Evolutionary conservation across 2,113 vertebrate species (phyloP), one percentile per base, ranked within the genome.

Genomic region (Lepisosteus oculatus): DNA sequence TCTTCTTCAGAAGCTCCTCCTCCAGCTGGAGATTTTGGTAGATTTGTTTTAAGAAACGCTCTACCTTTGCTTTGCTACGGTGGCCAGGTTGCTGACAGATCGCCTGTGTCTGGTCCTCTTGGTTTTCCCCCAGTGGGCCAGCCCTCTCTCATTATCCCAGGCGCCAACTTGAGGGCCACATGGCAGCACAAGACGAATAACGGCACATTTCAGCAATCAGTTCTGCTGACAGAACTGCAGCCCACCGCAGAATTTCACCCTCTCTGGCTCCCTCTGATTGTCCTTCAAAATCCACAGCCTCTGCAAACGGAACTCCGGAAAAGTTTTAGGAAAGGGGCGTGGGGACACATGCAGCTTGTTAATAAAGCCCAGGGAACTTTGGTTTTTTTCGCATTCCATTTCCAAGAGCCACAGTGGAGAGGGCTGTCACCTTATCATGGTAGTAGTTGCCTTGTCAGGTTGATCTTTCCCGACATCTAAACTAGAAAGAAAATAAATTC

Each of bases 151-250:
- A 90, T 90, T 91, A 92, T 89, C 89, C 87, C 85, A 89, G 85
- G 84, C 74, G 78, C 87, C 80, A 78, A 87, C 71, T 81, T 78
- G 80, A 89, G 88, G 88, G 79, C 88, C 78, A 83, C 81, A 74
- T 91, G 91, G 90, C 90, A 92, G 89, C 85, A 87, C 85, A 91
- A 91, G 90, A 92, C 91, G 87, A 90, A 93, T 92, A 92, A 89
- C 83, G 82, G 76, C 80, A 85, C 76, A 79, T 77, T 85, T 89
- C 88, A 89, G 90, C 89, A 89, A 93, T 93, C 87, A 91, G 90
- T 93, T 92, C 86, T 90, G 86, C 85, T 93, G 91, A 93, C 91
- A 93, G 90, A 91, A 90, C 81, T 90, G 86, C 91, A 90, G 88
- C 89, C 90, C 87, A 84, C 87, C 87, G 88, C 89, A 90, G 85